These are phyloP conservation scores for Montipora capricornis DNA, from an alignment of 64 coral and sea anemone genomes.

Conservation along the genomic window DNA sequence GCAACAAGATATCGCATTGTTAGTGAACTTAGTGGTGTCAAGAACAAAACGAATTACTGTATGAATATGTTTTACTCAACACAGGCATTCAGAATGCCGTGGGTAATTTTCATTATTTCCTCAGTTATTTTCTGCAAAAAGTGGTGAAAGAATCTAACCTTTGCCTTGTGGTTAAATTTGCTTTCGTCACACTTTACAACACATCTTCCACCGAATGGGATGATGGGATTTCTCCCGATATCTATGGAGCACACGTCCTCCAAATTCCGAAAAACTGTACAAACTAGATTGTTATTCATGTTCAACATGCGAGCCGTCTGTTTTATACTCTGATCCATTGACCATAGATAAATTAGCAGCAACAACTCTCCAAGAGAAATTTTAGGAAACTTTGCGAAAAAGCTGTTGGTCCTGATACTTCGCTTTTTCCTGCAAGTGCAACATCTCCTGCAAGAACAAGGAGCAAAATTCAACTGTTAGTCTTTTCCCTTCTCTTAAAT, in stretches of 20 bases:
- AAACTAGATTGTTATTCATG: no score
- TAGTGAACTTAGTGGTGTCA: not conserved
- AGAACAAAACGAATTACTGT: not conserved
- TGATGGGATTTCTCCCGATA: no score
- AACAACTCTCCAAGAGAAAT: no score
- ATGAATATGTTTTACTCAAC: not conserved
- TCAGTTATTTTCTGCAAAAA: not conserved
- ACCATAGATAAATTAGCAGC: no score
- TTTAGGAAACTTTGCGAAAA: slow-evolving; percentile 8
- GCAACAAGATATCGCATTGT: not conserved
- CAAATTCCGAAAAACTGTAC: no score
- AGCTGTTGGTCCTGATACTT: slow-evolving; percentile 20
- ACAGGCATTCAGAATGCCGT: not conserved
- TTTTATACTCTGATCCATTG: no score
- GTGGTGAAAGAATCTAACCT: not conserved
- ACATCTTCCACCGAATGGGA: not conserved
- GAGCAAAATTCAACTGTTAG: not conserved
- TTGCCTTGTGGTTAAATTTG: slow-evolving; percentile 12
- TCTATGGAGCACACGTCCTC: no score
- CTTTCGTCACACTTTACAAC: not conserved
- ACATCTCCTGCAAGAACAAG: slow-evolving; percentile 48
- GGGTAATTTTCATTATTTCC: no score
- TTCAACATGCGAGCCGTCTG: no score
- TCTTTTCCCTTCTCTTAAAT: no score
- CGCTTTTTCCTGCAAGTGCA: slow-evolving; percentile 2